These are phyloP conservation scores for Brienomyrus brachyistius DNA, from an alignment of 2,113 vertebrate genomes.

Conservation along the genomic window DNA sequence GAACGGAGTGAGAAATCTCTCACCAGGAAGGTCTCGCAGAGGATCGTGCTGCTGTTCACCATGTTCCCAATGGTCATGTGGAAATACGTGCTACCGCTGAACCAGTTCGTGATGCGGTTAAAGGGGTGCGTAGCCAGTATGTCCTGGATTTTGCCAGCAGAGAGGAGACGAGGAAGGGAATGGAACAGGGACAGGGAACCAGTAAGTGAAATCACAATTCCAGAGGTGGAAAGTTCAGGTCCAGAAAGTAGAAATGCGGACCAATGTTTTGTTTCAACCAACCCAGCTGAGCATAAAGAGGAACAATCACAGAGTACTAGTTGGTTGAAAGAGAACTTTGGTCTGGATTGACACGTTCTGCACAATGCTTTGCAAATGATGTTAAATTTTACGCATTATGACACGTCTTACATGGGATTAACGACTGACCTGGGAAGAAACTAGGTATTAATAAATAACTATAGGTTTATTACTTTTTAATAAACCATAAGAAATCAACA, in stretches of 20 bases:
- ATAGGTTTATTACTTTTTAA: neutral
- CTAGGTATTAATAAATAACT: neutral
- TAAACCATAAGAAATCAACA: neutral
- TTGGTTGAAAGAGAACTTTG: neutral
- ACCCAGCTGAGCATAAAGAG: neutral
- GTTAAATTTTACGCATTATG: neutral
- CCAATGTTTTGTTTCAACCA: neutral
- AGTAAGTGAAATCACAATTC: neutral
- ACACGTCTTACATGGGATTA: neutral
- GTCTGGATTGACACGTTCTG: neutral
- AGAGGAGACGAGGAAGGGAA: neutral
- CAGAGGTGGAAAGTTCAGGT: neutral
- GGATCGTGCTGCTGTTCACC: conserved; percentile 61
- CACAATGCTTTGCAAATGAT: neutral
- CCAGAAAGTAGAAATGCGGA: neutral
- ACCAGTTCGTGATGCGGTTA: conserved; percentile 79
- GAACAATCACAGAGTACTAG: too few relatives aligned
- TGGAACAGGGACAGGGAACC: neutral
- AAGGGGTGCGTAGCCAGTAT: conserved; percentile 70
- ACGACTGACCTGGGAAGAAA: neutral
- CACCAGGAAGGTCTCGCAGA: conserved; percentile 84
- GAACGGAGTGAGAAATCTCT: conserved; percentile 31
- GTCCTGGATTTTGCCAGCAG: conserved; percentile 59
- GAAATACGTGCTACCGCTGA: conserved; percentile 73
- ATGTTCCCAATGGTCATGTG: conserved; percentile 77